Base-by-base conservation (phyloP, 35 echinoderm and acorn worm species). In the Apostichopus japonicus region DNA sequence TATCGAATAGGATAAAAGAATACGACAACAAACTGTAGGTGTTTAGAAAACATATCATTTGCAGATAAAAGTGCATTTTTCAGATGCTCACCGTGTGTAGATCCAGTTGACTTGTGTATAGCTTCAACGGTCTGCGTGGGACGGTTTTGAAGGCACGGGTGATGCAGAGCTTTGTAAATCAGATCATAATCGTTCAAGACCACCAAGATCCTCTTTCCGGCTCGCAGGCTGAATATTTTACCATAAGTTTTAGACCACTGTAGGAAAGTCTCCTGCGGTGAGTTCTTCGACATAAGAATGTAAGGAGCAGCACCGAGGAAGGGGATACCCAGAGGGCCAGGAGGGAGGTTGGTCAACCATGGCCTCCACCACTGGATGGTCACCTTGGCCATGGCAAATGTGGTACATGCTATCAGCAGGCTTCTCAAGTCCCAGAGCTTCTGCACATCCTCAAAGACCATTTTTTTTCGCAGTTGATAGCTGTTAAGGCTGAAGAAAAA, bases 101-200 rank as follows among this genome's bases (percentile, higher is more conserved):
- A 27, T 15, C 62, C 86, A 0, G 62, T 89, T 89, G 86, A 89
- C 24, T 72, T 89, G 53, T 72, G 59, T 9, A 89, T 65, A 8
- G 86, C 86, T 52, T 89, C 86, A 33, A 89, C 22, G 6, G 86
- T 89, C 62, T 89, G 86, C 10, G 71, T 79, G 16, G 90, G 90
- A 52, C 90, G 17, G 55, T 79, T 73, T 19, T 91, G 90, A 10
- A 79, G 17, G n/a, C 79, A 16, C 8, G 90, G 90, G 23, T 91
- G 90, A 17, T 91, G 90, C 55, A 93, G 21, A 5, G 83, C 92
- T 25, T 93, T 8, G 6, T 86, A 2, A 63, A 93, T 93, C 33
- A 79, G 17, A 27, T 93, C 92, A 58, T 57, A 87, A 67, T 86
- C 92, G 67, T 93, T 93, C 82, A 93, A 15, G 15, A 93, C 92